phyloP scores from a whole-genome alignment of 2,888 invertebrate species.

The Trissoscelio sp. region DNA sequence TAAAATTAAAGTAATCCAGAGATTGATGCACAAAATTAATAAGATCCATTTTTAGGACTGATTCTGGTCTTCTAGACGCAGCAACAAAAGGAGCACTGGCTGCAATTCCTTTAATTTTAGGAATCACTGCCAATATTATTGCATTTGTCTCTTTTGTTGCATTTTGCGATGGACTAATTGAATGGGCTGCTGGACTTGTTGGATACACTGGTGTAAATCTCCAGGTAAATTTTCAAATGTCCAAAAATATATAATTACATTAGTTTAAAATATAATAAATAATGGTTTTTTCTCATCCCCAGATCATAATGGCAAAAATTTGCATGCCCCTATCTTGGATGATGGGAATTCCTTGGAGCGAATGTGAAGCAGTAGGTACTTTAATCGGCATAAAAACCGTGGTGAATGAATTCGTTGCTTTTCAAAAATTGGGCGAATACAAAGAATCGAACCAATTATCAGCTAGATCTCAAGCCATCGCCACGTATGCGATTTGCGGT shows the following conservation, averaged over 20 bases:
- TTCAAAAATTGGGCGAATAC: slow-evolving; percentile 89
- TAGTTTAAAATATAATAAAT: not conserved
- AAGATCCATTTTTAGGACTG: slow-evolving; percentile 85
- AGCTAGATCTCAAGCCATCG: slow-evolving; percentile 90
- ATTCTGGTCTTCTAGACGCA: slow-evolving; percentile 96
- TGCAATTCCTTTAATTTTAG: slow-evolving; percentile 91
- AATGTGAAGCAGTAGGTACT: slow-evolving; percentile 91
- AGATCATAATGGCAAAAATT: slow-evolving; percentile 92
- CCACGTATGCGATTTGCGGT: slow-evolving; percentile 96
- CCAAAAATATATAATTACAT: not conserved
- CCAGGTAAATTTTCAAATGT: slow-evolving; percentile 78
- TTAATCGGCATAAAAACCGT: slow-evolving; percentile 95
- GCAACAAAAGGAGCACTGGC: slow-evolving; percentile 94
- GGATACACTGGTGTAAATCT: slow-evolving; percentile 87
- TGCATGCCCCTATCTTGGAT: slow-evolving; percentile 96
- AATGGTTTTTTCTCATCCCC: not conserved
- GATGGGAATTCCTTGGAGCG: slow-evolving; percentile 92
- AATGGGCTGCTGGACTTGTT: slow-evolving; percentile 92
- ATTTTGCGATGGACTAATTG: slow-evolving; percentile 91
- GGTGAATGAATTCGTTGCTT: slow-evolving; percentile 97
- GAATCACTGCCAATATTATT: slow-evolving; percentile 95
- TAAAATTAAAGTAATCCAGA: too few relatives aligned
- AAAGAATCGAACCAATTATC: slow-evolving; percentile 85
- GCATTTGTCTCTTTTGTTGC: slow-evolving; percentile 95
- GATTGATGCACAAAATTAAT: not conserved